Evolutionary conservation across 1,140 invertebrate genomes (phyloP).

Genomic region (Ephestia elutella): DNA sequence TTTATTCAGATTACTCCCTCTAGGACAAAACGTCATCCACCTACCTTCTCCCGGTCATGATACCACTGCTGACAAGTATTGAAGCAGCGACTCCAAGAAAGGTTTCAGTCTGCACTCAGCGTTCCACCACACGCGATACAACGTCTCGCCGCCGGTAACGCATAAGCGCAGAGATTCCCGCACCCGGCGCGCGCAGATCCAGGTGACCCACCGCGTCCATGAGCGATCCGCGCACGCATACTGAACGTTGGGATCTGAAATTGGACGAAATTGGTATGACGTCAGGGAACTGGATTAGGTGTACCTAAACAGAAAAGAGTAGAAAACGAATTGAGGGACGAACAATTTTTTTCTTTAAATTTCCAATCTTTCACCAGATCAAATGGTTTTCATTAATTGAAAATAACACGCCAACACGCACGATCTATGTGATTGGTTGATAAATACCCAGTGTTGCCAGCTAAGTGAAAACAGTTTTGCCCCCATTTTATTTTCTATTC

Average conservation of each 20-base stretch:
- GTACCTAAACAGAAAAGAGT: too few relatives aligned
- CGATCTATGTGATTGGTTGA: too few relatives aligned
- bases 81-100: slow-evolving; percentile 90
- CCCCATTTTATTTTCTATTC: too few relatives aligned
- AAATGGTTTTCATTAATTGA: too few relatives aligned
- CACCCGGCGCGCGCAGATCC: slow-evolving; percentile 83
- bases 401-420: too few relatives aligned
- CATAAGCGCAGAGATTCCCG: slow-evolving; percentile 85
- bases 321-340: too few relatives aligned
- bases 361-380: too few relatives aligned
- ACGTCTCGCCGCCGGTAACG: slow-evolving; percentile 85
- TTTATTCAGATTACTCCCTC: too few relatives aligned
- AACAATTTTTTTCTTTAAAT: too few relatives aligned
- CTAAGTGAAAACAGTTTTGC: too few relatives aligned
- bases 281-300: not conserved
- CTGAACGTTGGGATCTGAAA: slow-evolving; percentile 84
- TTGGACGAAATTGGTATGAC: not conserved
- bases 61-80: slow-evolving; percentile 94
- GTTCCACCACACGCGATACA: slow-evolving; percentile 90
- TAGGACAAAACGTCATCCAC: not conserved
- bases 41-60: slow-evolving; percentile 84
- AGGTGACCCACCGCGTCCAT: slow-evolving; percentile 90
- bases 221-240: slow-evolving; percentile 83
- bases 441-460: too few relatives aligned
- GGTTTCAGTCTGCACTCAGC: slow-evolving; percentile 88